Evolutionary conservation across 2,113 vertebrate genomes (phyloP), one percentile per base, ranked within the genome.

Genomic region (Aphyosemion australe): DNA sequence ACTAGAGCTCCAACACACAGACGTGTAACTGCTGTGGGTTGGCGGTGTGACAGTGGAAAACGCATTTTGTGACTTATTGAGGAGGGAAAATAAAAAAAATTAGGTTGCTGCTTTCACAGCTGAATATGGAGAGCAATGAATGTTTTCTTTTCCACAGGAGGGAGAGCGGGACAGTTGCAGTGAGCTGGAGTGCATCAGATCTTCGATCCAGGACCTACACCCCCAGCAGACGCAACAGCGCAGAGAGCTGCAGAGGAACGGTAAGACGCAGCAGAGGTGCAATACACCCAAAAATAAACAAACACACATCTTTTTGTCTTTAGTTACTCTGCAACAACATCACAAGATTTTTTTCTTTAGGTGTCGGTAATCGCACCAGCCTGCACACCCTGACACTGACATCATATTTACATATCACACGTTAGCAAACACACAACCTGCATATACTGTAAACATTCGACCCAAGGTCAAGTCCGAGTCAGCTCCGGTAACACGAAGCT

Each of bases 131-230:
- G 55, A 41, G 2, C 49, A 51, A 37, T 68, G 13, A 59, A n/a
- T 60, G 21, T 50, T 60, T 53, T 31, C 14, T 12, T 37, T 55
- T 52, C 9, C 16, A 13, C 78, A 94, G 94, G 84, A 75, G 32
- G 31, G 21, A 0, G 82, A 89, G 39, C 84, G 0, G 50, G 91
- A 89, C 1, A 68, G 73, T 2, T n/a, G 32, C 1, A 83, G 75
- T 66, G 90, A 94, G 64, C 78, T 76, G 65, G 86, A 92, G n/a
- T 69, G 6, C 0, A 12, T 86, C 58, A 79, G 34, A 49, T 69
- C 85, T 18, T 69, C 79, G 59, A 85, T 81, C 65, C 86, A 61
- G 74, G 89, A 94, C 58, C 79, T 88, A 3, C 43, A 20, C 45
- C 76, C 72, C 43, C 83, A 67, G 57, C 87, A 89, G 61, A 79